Base-by-base conservation (phyloP, 2,113 vertebrate genomes). In the Terrapene triunguis region DNA sequence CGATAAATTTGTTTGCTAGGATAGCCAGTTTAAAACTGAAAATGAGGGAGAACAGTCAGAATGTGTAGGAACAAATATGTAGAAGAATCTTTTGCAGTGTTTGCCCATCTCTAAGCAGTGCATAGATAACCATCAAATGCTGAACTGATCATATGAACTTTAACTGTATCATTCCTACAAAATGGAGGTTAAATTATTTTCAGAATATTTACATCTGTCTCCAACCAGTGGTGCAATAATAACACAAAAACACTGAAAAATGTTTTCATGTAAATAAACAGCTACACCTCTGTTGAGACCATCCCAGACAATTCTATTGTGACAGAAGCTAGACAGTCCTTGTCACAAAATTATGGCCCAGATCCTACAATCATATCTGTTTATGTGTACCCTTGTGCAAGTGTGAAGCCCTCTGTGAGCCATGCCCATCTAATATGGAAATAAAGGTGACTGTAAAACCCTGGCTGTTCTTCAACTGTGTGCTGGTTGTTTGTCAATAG, bases 351-450 rank as follows among this genome's bases (percentile, higher is more conserved):
- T 16, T 8, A 0, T 42, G 48, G 7, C n/a, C 24, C 16, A 32
- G 42, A 14, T 8, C 0, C 1, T 83, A 22, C 2, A 80, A 35
- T 27, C 32, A 0, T 0, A 0, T 24, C 32, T 57, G 13, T 6
- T 1, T 5, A 13, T 50, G 0, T 2, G 9, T 6, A 79, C 8
- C 17, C 27, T 80, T 51, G 2, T 2, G 2, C 8, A 4, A 1
- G 0, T 5, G 9, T n/a, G 16, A 44, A 22, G 22, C 8, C 32
- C 17, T 44, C 81, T 22, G 17, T n/a, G 50, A 80, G n/a, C 10
- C 10, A 13, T 38, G 35, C 19, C 21, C 11, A 24, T 24, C 21
- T 65, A 17, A 65, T 65, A 65, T 65, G 12, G 29, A 65, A 65
- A 65, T 32, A 16, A 65, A 65, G 14, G 32, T 65, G 32, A 65